A percentile compares a stretch with the other conserved stretches of the same genome.
phyloP scores from a whole-genome alignment of 2,888 invertebrate genomes.

The Isotomurus palustris region DNA sequence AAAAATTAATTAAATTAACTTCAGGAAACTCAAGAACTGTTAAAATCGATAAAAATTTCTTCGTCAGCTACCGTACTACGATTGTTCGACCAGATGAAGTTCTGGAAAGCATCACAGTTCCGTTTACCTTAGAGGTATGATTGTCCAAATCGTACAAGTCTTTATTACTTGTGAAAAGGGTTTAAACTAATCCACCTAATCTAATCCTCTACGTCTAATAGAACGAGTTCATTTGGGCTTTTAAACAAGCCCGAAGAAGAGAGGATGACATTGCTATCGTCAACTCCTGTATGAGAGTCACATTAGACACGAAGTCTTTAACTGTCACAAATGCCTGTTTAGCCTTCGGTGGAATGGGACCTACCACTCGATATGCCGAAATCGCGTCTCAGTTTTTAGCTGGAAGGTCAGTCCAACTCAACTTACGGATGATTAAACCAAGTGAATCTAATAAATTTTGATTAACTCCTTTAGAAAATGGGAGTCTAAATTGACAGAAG shows the following conservation, averaged over 20 bases:
- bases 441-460: not conserved
- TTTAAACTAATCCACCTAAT: not conserved
- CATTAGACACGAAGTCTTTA: constrained; percentile 56
- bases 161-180: not conserved
- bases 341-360: constrained; percentile 92
- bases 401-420: constrained; percentile 51
- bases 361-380: constrained; percentile 69
- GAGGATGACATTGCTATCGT: constrained; percentile 97
- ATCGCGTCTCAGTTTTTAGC: constrained; percentile 60
- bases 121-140: constrained; percentile 59
- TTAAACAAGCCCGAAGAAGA: constrained; percentile 83
- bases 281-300: constrained; percentile 70
- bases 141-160: not conserved
- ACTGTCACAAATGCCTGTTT: constrained; percentile 61
- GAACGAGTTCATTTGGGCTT: constrained; percentile 72
- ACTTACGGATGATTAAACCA: not conserved
- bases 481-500: constrained; percentile 61
- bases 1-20: constrained; percentile 8
- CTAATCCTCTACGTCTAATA: constrained; percentile 29
- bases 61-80: constrained; percentile 73
- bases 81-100: constrained; percentile 69
- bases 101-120: constrained; percentile 72
- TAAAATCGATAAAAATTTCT: not conserved
- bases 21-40: not conserved
- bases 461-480: constrained; percentile 54